Conservation (phyloP, 2,113 vertebrate genomes). For the Mixornis gularis region DNA sequence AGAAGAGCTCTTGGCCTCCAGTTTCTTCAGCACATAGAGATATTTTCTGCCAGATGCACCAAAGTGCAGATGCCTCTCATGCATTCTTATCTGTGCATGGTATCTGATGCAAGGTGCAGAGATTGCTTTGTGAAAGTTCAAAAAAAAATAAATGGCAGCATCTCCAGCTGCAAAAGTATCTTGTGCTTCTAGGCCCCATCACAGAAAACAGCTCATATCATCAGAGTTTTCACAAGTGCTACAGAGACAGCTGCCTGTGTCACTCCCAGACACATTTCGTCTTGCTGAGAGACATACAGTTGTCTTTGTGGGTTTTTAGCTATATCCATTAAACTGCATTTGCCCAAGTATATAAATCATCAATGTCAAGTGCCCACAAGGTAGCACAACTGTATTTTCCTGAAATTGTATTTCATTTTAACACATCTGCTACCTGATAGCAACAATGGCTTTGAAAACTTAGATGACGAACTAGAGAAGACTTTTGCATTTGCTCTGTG, state of each 20-base stretch:
- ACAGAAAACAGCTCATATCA: background rate
- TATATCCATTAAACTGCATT: background rate
- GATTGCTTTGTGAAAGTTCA: background rate
- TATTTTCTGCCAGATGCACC: background rate
- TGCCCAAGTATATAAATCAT: background rate
- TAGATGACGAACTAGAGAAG: background rate
- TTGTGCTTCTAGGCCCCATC: background rate
- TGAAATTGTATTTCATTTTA: background rate
- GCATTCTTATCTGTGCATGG: background rate
- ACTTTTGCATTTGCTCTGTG: background rate
- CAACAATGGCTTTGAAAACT: background rate
- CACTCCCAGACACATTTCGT: background rate
- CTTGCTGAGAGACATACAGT: background rate
- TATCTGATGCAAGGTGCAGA: slow-evolving; percentile 3
- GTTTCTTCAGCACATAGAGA: background rate
- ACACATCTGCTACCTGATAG: background rate
- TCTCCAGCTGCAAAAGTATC: background rate
- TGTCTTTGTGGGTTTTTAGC: background rate
- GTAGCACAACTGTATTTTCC: background rate
- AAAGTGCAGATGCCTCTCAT: background rate
- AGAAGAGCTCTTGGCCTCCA: background rate
- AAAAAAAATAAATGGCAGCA: background rate
- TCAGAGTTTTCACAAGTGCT: background rate
- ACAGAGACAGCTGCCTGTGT: background rate
- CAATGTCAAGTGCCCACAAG: background rate